Evolutionary conservation across 2,888 invertebrate species (phyloP), one percentile per base, ranked within the genome.

Genomic region (Meteorus cinctellus): DNA sequence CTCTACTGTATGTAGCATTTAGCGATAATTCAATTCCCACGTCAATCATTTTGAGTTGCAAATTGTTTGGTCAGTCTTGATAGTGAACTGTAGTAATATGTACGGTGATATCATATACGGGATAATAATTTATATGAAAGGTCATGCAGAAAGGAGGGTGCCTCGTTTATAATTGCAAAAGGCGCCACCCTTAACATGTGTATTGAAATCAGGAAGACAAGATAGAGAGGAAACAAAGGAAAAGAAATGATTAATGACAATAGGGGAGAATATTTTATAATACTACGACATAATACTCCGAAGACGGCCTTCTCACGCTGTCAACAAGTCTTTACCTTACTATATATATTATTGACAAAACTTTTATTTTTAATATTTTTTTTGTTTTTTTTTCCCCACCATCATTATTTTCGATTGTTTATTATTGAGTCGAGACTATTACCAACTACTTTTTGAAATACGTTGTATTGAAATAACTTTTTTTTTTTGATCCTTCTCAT

Each of bases 101-200:
- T 73, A 34, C 51, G 63, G 65, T 70, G 41, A 41, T 41, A 41
- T 41, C 2, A 41, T 76, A 66, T 77, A 71, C n/a, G 63, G 12
- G 67, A 48, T 76, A n/a, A 36, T 24, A 45, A 59, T 74, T 59
- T 14, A 29, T 74, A 59, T 60, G 45, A 29, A 24, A 27, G 12
- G 34, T 45, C 10, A 51, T 41, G 66, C 55, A 4, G 63, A 14
- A 24, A n/a, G n/a, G 24, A 51, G n/a, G 14, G 70, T 27, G 72
- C 78, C 78, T 78, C 77, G 71, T 76, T 78, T 79, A 78, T 62
- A 80, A 78, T 78, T 72, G 79, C 76, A 77, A 63, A 76, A 79
- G 76, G 77, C 16, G 14, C n/a, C n/a, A 48, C 34, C 2, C n/a
- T 34, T 29, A 14, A 67, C 45, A 14, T 24, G 29, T 55, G n/a